Conservation (phyloP, 2,797 vertebrate species). For the Merluccius polli region DNA sequence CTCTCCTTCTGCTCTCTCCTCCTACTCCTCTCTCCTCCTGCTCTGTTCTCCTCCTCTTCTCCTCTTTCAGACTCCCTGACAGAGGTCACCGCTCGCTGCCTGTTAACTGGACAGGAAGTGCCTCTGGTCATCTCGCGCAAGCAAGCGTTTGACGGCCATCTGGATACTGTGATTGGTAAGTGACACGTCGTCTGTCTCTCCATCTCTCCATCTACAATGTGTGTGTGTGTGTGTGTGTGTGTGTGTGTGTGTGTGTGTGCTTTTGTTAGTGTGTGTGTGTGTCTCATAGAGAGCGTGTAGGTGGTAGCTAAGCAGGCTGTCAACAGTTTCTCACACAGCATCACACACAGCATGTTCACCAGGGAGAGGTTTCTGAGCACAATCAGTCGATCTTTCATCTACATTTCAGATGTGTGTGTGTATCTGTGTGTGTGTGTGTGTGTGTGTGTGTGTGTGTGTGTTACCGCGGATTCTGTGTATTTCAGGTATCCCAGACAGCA, state of each 20-base stretch:
- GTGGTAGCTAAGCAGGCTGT: conserved; percentile 27
- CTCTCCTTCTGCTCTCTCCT: too few species aligned
- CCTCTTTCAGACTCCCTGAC: conserved; percentile 81
- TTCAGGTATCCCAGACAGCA: conserved; percentile 84
- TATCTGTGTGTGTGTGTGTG: background rate
- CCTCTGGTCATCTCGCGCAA: conserved; percentile 82
- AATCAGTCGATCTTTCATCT: background rate
- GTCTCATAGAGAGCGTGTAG: conserved; percentile 26
- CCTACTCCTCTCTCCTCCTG: background rate
- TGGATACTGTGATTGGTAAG: conserved; percentile 90
- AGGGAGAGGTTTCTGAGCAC: conserved; percentile 17
- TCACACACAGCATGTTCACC: conserved; percentile 21
- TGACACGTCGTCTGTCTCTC: conserved; percentile 6
- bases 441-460: background rate
- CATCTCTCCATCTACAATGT: background rate
- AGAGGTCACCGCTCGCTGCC: conserved; percentile 80
- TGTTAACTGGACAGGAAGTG: conserved; percentile 83
- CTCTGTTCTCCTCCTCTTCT: too few species aligned
- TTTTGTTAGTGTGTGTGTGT: conserved; percentile 38
- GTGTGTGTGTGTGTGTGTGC: conserved; percentile 33
- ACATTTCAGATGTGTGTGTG: background rate
- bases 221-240: background rate
- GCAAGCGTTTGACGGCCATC: conserved; percentile 75
- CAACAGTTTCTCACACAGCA: conserved; percentile 31
- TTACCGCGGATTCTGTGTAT: conserved; percentile 16